phyloP scores from a whole-genome alignment of 37 sponge, comb jelly and placozoan genomes.

The Tethya wilhelma region DNA sequence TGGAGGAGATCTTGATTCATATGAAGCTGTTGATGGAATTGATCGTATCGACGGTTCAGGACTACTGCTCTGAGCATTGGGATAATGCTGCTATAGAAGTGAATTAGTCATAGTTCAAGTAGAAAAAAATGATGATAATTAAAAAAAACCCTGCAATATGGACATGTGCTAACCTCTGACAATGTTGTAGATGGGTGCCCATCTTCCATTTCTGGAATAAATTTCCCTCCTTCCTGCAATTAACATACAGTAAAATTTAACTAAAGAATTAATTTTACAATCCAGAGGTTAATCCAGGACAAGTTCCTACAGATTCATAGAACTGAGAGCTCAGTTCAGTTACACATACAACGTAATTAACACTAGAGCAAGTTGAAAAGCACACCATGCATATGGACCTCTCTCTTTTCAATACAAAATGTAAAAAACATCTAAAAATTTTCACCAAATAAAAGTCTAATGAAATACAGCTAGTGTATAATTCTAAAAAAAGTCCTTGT shows the following conservation, averaged over 20 bases:
- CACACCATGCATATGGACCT: too few relatives aligned
- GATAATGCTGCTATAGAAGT: background rate
- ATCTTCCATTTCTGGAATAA: slow-evolving; percentile 74
- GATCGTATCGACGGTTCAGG: slow-evolving; percentile 36
- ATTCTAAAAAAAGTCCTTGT: too few relatives aligned
- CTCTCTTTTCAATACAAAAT: too few relatives aligned
- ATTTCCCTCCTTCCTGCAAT: slow-evolving; percentile 74
- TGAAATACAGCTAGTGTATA: too few relatives aligned
- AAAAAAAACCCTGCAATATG: background rate
- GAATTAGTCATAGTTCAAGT: too few relatives aligned
- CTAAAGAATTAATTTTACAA: background rate
- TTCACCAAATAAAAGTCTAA: too few relatives aligned
- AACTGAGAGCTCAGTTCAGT: too few relatives aligned
- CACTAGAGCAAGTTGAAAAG: too few relatives aligned
- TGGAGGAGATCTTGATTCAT: slow-evolving; percentile 52
- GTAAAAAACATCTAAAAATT: too few relatives aligned
- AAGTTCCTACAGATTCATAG: too few relatives aligned
- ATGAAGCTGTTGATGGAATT: slow-evolving; percentile 51
- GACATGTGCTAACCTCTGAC: slow-evolving; percentile 4
- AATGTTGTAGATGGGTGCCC: background rate
- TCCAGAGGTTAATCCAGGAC: too few relatives aligned
- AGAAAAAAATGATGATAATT: background rate
- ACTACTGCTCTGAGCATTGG: background rate
- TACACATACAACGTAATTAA: too few relatives aligned
- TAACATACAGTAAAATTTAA: background rate